Evolutionary conservation across 1,140 invertebrate genomes (phyloP), one percentile per base, ranked within the genome.

Genomic region (Babylonia areolata): DNA sequence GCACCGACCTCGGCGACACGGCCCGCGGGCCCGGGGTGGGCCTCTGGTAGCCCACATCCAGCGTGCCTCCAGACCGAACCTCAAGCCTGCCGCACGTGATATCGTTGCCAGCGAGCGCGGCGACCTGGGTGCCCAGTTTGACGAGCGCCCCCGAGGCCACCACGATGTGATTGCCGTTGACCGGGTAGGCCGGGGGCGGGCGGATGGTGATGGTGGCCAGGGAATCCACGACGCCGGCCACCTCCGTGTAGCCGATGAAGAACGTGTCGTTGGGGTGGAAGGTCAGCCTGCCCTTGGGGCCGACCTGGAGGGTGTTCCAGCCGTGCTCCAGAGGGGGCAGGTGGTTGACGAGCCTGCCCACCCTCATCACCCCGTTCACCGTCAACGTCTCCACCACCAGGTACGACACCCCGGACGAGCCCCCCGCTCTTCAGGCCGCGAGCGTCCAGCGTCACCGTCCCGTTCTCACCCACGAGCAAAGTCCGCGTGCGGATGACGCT

Each of bases 361-460:
- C 85, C 23, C 88, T 87, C 15, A 91, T n/a, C 40, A 69, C 84
- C 23, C 91, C 91, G 73, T 89, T 71, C 39, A 91, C 83, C 54
- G 85, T 81, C 15, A 91, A 54, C n/a, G 85, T 85, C 69, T 89
- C 88, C 15, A 90, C 84, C 33, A 83, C 86, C 20, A 91, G 51
- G 28, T 40, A 77, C 0, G 91, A 91, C 20, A 85, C 81, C 15
- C 87, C 88, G 11, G 86, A 89, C 88, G 88, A 92, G 0, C 35
- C 54, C 28, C 86, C 85, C 3, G 64, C 80, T 20, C n/a, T 28
- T 75, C 46, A 90, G 91, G 35, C 86, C 85, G n/a, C 39, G 23
- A 11, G 87, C 82, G 77, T 92, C 91, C 23, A 92, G 84, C 23
- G 86, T 87, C 31, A 92, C 37, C 9, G 54, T 88, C 31, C 89